phyloP scores from a whole-genome alignment of 30 jellyfish, hydroid and myxozoan genomes.

The Pelagia noctiluca region DNA sequence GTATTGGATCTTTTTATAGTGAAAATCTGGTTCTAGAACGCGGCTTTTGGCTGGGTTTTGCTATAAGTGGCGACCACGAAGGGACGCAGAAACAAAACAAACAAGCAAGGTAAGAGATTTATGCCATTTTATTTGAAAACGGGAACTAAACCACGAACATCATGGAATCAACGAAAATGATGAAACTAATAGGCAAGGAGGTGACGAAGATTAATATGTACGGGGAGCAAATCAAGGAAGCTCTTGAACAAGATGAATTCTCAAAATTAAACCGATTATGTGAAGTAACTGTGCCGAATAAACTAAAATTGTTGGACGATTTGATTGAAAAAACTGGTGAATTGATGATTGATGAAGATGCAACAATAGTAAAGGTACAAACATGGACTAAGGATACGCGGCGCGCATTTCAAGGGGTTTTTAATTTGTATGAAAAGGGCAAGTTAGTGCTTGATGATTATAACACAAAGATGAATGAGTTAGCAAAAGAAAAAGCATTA shows the following conservation, averaged over 20 bases:
- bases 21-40: background rate
- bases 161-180: background rate
- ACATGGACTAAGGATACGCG: background rate
- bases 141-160: background rate
- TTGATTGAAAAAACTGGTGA: conserved; percentile 41
- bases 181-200: background rate
- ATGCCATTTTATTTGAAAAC: too few relatives aligned
- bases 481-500: conserved; percentile 5
- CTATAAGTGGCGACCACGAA: conserved; percentile 2
- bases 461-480: conserved; percentile 20
- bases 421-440: conserved; percentile 43
- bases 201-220: background rate
- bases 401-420: conserved; percentile 17
- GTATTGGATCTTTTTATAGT: background rate
- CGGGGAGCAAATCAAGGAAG: background rate
- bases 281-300: conserved; percentile 21
- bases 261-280: background rate
- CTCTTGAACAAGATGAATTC: background rate
- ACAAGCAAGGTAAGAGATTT: too few relatives aligned
- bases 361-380: background rate
- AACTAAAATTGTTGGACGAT: conserved; percentile 22
- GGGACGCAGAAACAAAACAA: too few relatives aligned
- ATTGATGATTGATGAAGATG: conserved; percentile 31
- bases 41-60: background rate
- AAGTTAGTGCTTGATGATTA: background rate